phyloP scores from a whole-genome alignment of 2,797 vertebrate genomes.

The Pristis pectinata region DNA sequence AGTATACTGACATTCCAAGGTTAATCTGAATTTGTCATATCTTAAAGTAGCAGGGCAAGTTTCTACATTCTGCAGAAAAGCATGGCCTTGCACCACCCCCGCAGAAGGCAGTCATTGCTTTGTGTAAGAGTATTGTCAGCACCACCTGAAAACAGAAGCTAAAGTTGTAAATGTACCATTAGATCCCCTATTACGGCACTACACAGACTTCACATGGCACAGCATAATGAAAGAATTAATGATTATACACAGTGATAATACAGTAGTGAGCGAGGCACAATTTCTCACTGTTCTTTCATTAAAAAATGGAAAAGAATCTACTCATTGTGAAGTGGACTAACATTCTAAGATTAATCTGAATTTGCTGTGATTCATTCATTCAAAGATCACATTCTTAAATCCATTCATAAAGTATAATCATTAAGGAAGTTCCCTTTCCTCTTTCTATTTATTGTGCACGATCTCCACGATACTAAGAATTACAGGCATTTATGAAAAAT shows the following conservation, averaged over 20 bases:
- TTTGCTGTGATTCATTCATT: no score
- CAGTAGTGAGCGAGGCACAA: neutral
- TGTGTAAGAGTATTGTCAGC: neutral
- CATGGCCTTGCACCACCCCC: neutral
- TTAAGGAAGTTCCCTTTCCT: neutral
- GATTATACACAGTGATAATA: neutral
- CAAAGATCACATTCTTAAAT: slow-evolving; percentile 31
- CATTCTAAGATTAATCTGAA: no score
- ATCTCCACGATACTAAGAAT: neutral
- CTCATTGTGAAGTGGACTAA: no score
- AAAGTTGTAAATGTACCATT: neutral
- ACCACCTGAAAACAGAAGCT: neutral
- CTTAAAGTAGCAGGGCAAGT: no score
- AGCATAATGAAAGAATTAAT: neutral
- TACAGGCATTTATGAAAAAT: neutral
- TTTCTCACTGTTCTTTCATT: neutral
- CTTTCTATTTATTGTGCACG: neutral
- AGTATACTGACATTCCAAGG: neutral
- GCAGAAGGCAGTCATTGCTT: neutral
- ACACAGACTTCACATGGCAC: neutral
- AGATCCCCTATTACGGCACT: neutral
- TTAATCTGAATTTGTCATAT: neutral
- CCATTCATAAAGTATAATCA: slow-evolving; percentile 12
- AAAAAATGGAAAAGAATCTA: neutral
- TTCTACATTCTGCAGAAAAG: neutral